Evolutionary conservation across 2,888 invertebrate genomes (phyloP), one percentile per base, ranked within the genome.

Genomic region (Masnerella sp.): DNA sequence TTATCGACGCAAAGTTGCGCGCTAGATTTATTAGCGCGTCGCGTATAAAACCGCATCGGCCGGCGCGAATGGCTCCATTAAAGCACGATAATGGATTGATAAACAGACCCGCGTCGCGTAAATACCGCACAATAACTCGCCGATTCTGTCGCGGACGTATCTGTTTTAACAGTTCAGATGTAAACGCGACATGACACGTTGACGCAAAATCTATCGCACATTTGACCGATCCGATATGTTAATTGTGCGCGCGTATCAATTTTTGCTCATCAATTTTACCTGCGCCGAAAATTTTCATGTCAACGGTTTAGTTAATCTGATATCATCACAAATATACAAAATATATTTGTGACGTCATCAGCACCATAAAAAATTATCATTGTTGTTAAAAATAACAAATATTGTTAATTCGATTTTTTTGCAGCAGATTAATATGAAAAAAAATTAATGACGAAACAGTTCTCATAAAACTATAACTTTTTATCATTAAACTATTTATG

Each of bases 1-100:
- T 74, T 74, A 74, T 74, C 74, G 74, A 56, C 51, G 65, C 61
- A 38, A 70, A 67, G 69, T 69, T 64, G 62, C 58, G 36, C 52
- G 51, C 47, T 40, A 34, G 65, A 76, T 76, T 76, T 76, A 76
- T 76, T 70, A 70, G 65, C 43, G 32, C 28, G 69, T 67, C 65
- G 65, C 52, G 28, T 58, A 68, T 73, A 62, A 62, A 73, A 67
- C 73, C 73, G 18, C 67, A 61, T 47, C 51, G 58, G 34, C 67
- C 64, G 59, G 32, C 59, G 8, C 52, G 38, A 62, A 64, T 62
- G 30, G 58, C 58, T 64, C 58, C 58, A 74, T 68, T 71, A 58
- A 56, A 70, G 62, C 65, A 32, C 47, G 59, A 72, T 72, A 65
- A 72, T 72, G 73, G 76, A 78, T 71, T 74, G 75, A 75, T 74